Evolutionary conservation across 2,113 vertebrate species (phyloP).

Genomic region (Bubo scandiacus): DNA sequence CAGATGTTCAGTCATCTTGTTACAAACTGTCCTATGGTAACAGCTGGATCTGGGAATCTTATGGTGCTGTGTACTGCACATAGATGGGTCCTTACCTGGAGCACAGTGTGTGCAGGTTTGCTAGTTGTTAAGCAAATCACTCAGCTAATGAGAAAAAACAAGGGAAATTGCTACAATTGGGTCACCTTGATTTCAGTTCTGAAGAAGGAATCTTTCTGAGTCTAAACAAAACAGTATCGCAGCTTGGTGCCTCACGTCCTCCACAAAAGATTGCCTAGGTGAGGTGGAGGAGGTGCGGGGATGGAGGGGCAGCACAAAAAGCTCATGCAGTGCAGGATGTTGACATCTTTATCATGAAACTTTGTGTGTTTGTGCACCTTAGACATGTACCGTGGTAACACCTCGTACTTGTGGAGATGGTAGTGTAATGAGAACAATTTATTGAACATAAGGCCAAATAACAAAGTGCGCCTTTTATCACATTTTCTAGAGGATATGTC

Average conservation of each 20-base stretch:
- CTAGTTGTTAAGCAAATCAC: neutral
- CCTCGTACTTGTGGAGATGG: neutral
- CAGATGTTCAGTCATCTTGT: neutral
- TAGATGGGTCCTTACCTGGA: neutral
- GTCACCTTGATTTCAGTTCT: neutral
- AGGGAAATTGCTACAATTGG: neutral
- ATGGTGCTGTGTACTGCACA: accelerated
- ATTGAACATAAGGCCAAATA: neutral
- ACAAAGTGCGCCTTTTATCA: neutral
- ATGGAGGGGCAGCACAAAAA: neutral
- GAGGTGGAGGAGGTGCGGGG: neutral
- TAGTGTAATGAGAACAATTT: neutral
- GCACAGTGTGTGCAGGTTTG: neutral
- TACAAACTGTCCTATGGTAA: neutral
- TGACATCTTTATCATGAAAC: neutral
- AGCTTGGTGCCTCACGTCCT: neutral
- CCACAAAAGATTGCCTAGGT: neutral
- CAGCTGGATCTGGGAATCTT: neutral
- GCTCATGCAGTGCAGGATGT: neutral
- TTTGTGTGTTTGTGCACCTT: neutral
- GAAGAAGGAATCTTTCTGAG: neutral
- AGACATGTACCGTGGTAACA: accelerated
- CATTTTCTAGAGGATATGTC: neutral
- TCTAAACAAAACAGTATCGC: neutral
- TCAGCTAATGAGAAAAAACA: neutral